Evolutionary conservation across 2,888 invertebrate species (phyloP), one percentile per base, ranked within the genome.

Genomic region (Deilephila porcellus): DNA sequence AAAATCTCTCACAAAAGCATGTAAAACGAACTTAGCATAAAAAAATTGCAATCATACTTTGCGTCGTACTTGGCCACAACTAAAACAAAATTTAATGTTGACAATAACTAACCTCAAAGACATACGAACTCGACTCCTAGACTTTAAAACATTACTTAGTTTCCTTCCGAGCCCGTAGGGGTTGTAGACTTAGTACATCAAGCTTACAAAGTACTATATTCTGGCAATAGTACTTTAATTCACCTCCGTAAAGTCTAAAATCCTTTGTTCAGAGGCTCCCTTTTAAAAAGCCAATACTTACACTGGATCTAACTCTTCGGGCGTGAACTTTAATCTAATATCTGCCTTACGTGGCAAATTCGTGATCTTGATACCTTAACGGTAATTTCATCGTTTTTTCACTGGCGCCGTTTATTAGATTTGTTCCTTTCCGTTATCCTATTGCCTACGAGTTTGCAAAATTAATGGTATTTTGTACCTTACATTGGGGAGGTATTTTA

Each of bases 251-350:
- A 59, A 67, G 73, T 71, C 5, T 32, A 70, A 67, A 74, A 34
- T 74, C 29, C 60, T 1, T 67, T 70, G 59, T 8, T 14, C 53
- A 5, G 0, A 3, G 17, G 5, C 5, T 37, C 4, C n/a, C 29
- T 70, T 64, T 71, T 60, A 73, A 74, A 75, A 77, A 72, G 76
- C 64, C 76, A 80, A 80, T 81, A 77, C 72, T 52, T 73, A 37
- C 64, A 64, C 20, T 72, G 73, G 71, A 76, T 64, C 73, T 78
- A 78, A 78, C 73, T 80, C 75, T 74, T 75, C 74, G 77, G 75
- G 76, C 78, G 77, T 75, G 75, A 79, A 78, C 76, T 80, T 77
- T 79, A 76, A 81, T 80, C 75, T 79, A 80, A 81, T 80, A 81
- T 74, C 70, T 71, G 72, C 77, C 74, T 76, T 75, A 73, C 72